Percentiles rank a stretch among this genome's conserved stretches.
Evolutionary conservation across 1,140 invertebrate genomes (phyloP).

Genomic region (Drosophila guanche): DNA sequence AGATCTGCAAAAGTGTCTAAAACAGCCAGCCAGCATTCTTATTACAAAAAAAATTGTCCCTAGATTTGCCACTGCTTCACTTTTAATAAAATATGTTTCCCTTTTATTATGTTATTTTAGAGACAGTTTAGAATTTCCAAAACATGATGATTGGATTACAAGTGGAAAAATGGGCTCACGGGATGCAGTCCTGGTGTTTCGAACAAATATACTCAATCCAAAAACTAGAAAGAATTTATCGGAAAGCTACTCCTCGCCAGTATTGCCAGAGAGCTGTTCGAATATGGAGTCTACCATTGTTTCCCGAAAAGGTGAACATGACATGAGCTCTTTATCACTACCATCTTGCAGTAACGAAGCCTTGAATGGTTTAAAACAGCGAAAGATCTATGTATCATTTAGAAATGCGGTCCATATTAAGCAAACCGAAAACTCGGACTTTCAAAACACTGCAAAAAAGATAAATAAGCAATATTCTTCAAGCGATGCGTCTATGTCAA

Average conservation of each 20-base stretch:
- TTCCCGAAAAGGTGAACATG: background rate
- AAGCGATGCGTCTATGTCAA: conserved; percentile 75
- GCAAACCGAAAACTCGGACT: conserved; percentile 32
- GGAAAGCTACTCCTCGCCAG: conserved; percentile 24
- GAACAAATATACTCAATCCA: conserved; percentile 73
- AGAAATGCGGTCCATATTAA: conserved; percentile 37
- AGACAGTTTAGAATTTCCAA: conserved; percentile 36
- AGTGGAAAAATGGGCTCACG: conserved; percentile 78
- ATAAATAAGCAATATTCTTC: conserved; percentile 64
- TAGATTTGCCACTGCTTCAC: background rate
- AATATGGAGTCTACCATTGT: background rate
- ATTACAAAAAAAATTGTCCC: no score
- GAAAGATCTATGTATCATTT: conserved; percentile 39
- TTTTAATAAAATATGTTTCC: background rate
- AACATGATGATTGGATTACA: conserved; percentile 75
- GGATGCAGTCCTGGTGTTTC: conserved; percentile 78
- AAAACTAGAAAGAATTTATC: conserved; percentile 58
- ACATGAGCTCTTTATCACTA: conserved; percentile 10
- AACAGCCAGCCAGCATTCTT: no score
- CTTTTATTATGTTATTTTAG: conserved; percentile 31
- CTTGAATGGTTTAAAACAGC: conserved; percentile 27
- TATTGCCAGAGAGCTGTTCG: conserved; percentile 17
- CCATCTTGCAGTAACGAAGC: conserved; percentile 23
- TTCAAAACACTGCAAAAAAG: conserved; percentile 30
- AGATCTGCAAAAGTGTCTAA: no score